Evolutionary conservation across 2,113 vertebrate genomes (phyloP).

Genomic region (Carollia perspicillata): DNA sequence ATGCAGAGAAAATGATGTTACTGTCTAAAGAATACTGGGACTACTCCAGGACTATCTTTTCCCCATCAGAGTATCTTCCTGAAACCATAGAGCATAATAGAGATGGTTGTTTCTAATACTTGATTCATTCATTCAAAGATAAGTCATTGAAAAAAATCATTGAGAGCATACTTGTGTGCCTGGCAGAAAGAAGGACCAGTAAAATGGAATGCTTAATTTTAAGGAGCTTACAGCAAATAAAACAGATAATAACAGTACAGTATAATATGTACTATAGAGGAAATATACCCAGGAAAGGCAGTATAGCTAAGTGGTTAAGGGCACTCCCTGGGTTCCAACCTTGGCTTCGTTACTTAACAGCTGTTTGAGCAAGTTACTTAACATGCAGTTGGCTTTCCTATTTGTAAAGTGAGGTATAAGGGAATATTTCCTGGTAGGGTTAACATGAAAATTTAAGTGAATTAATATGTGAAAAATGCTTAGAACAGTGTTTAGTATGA

Average conservation of each 20-base stretch:
- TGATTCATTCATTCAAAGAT: neutral
- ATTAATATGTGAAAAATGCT: neutral
- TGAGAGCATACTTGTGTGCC: neutral
- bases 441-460: neutral
- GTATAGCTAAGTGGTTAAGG: neutral
- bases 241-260: neutral
- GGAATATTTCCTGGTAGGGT: neutral
- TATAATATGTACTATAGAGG: neutral
- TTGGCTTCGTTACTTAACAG: neutral
- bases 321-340: neutral
- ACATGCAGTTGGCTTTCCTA: neutral
- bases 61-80: neutral
- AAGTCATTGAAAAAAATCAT: neutral
- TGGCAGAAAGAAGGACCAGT: neutral
- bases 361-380: neutral
- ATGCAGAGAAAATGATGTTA: neutral
- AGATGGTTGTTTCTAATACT: neutral
- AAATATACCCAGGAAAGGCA: neutral
- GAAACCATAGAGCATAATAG: neutral
- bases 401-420: neutral
- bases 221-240: neutral
- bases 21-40: neutral
- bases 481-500: neutral
- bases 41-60: neutral
- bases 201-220: neutral